Percentiles rank a stretch among this genome's conserved stretches.
Evolutionary conservation across 2,888 invertebrate species (phyloP).

Genomic region (Alcis repandata): DNA sequence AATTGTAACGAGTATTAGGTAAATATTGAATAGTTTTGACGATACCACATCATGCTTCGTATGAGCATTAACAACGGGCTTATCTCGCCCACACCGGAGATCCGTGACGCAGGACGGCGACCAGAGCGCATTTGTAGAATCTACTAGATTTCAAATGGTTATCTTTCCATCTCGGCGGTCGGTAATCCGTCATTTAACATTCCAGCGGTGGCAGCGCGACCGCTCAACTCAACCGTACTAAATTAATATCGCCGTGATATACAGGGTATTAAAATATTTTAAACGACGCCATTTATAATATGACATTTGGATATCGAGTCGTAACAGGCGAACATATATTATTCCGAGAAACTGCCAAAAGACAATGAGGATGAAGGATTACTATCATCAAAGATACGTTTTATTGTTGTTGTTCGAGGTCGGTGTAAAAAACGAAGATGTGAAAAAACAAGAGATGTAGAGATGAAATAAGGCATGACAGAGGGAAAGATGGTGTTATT

Average conservation of each 20-base stretch:
- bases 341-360: slow-evolving; percentile 86
- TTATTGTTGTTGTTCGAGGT: slow-evolving; percentile 81
- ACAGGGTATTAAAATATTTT: slow-evolving; percentile 86
- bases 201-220: slow-evolving; percentile 81
- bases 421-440: slow-evolving; percentile 74
- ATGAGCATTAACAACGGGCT: slow-evolving; percentile 26
- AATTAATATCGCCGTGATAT: slow-evolving; percentile 85
- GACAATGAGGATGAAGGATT: slow-evolving; percentile 86
- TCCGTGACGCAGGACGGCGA: slow-evolving; percentile 44
- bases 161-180: slow-evolving; percentile 80
- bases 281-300: slow-evolving; percentile 86
- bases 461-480: slow-evolving; percentile 83
- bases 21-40: background rate
- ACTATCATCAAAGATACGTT: slow-evolving; percentile 83
- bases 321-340: slow-evolving; percentile 82
- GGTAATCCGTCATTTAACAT: slow-evolving; percentile 86
- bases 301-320: slow-evolving; percentile 84
- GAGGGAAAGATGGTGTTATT: slow-evolving; percentile 83
- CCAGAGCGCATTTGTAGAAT: slow-evolving; percentile 68
- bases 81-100: slow-evolving; percentile 30
- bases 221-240: slow-evolving; percentile 83
- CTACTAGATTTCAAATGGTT: slow-evolving; percentile 70
- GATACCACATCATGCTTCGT: slow-evolving; percentile 5
- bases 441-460: slow-evolving; percentile 79
- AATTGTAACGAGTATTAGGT: no score